Evolutionary conservation across 2,888 invertebrate genomes (phyloP), one percentile per base, ranked within the genome.

Genomic region (Pristionchus maxplancki): DNA sequence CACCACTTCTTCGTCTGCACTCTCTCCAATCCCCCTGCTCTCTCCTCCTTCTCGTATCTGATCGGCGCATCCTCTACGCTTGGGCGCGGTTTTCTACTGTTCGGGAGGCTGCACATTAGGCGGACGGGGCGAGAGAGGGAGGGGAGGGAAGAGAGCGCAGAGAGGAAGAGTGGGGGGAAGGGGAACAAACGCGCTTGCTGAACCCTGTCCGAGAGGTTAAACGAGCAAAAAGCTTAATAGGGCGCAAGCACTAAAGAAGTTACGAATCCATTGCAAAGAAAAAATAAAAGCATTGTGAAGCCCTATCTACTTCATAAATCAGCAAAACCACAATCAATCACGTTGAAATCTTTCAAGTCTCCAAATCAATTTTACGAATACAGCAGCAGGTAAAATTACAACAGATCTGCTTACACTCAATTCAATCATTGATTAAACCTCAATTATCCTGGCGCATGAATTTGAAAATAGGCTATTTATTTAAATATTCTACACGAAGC

Each of bases 171-270:
- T 17, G 6, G 15, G 17, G 9, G 24, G n/a, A n/a, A n/a, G 74
- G n/a, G 8, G n/a, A 58, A 58, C 31, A 34, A 71, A 71, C 37
- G 71, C 13, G 71, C 71, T 4, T 71, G 9, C 37, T 71, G 71
- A 71, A 71, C 71, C 71, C 71, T 71, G 71, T 71, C 37, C 44
- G 78, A 48, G 78, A 78, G 78, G 40, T 78, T 78, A 48, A n/a
- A 78, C 78, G 44, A 40, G 28, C 44, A 78, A 78, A 44, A 48
- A 48, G 40, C 5, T 20, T 17, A 17, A 1, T 40, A 20, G 50
- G 50, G 50, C 58, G n/a, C n/a, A 9, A 24, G 53, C 20, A 24
- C 58, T 24, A 6, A 58, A n/a, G n/a, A 58, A 58, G 24, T 24
- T 58, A 24, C 58, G 20, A 58, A 24, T 58, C 24, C 58, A n/a